These are phyloP conservation scores for Oceanites oceanicus DNA, from an alignment of 2,113 vertebrate species.

Conservation along the genomic window DNA sequence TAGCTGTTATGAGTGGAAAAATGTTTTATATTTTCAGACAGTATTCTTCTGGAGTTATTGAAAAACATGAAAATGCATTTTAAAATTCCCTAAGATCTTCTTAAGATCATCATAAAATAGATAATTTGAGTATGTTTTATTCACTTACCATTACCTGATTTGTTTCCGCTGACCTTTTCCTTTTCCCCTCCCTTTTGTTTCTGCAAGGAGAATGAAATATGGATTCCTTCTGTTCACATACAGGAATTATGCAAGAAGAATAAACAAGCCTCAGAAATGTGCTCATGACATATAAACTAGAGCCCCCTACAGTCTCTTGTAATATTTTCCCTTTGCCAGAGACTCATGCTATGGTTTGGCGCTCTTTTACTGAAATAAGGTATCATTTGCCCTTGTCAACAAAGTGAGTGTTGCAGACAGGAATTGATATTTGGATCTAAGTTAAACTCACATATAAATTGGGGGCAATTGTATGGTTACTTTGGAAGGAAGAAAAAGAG, in stretches of 20 bases:
- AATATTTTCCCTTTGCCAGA: neutral
- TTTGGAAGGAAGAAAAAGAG: neutral
- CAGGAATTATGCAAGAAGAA: neutral
- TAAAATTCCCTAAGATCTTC: neutral
- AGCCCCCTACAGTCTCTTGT: neutral
- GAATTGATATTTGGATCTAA: neutral
- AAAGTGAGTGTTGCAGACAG: neutral
- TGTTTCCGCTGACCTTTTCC: neutral
- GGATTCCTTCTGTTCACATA: neutral
- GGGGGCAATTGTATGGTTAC: neutral
- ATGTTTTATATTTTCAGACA: neutral
- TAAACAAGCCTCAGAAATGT: neutral
- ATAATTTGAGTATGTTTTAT: neutral
- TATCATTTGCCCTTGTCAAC: neutral
- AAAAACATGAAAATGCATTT: neutral
- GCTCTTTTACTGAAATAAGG: neutral
- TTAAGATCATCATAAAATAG: neutral
- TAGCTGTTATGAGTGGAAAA: neutral
- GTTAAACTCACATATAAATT: neutral
- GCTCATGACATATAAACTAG: neutral
- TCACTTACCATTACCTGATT: neutral
- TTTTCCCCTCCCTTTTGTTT: neutral
- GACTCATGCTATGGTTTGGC: neutral
- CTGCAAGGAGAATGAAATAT: neutral
- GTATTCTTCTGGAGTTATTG: neutral